A percentile compares a stretch with the other conserved stretches of the same genome.
Conservation (phyloP, 2,888 invertebrate genomes). For the Norana najaformis region DNA sequence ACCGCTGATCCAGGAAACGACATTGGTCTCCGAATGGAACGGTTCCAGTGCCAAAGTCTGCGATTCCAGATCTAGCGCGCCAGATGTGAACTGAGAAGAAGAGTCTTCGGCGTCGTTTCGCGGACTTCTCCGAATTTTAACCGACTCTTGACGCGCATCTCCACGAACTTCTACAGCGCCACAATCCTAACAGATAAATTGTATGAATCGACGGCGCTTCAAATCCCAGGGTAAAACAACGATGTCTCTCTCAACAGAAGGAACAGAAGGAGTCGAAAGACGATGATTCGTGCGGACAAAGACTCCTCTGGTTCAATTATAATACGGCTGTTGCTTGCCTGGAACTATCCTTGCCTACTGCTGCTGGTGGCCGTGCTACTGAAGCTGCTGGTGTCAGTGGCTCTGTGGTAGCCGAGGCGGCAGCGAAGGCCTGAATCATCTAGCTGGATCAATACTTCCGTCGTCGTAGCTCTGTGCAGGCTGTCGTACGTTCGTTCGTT, state of each 20-base stretch:
- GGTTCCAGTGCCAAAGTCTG: neutral
- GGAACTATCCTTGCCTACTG: neutral
- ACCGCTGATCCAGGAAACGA: neutral
- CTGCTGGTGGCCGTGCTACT: neutral
- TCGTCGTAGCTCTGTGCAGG: neutral
- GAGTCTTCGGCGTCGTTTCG: neutral
- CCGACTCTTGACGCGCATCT: neutral
- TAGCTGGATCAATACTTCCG: neutral
- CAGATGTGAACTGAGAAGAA: neutral
- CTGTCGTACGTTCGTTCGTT: neutral
- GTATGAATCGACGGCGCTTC: neutral
- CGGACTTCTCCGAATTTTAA: neutral
- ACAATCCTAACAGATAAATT: neutral
- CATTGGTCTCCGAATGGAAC: no score
- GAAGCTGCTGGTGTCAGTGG: neutral
- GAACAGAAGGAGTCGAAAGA: neutral
- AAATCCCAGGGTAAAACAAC: neutral
- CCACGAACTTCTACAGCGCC: neutral
- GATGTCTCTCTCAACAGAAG: neutral
- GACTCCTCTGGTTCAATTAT: neutral
- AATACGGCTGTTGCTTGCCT: conserved; percentile 21
- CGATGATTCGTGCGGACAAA: neutral
- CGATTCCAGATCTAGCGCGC: neutral
- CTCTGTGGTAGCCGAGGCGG: neutral
- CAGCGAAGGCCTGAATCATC: neutral